These are phyloP conservation scores for Hypotaenidia okinawae DNA, from an alignment of 2,797 vertebrate species.

Conservation along the genomic window DNA sequence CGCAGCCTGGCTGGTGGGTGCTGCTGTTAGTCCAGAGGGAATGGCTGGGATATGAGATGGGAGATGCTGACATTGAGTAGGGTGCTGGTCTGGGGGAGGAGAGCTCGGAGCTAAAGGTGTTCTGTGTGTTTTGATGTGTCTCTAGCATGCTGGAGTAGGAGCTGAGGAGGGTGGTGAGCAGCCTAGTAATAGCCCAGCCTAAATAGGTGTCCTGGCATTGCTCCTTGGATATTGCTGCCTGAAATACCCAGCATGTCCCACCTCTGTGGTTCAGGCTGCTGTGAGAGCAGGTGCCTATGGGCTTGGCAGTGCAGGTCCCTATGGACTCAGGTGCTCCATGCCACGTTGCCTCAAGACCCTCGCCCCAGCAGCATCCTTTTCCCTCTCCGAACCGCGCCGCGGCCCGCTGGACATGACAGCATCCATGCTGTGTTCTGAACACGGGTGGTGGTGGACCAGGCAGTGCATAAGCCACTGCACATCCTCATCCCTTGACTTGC, in stretches of 20 bases:
- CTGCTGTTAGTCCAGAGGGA: fast-evolving
- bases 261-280: not conserved
- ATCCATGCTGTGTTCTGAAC: not conserved
- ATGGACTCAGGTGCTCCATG: not conserved
- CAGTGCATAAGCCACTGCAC: fast-evolving
- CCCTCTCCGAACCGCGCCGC: not conserved
- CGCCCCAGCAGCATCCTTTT: not conserved
- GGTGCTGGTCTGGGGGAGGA: not conserved
- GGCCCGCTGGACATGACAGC: too few relatives aligned
- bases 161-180: not conserved
- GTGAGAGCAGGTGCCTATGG: not conserved
- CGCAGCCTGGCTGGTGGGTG: not conserved
- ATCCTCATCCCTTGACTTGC: not conserved
- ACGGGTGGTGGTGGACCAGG: not conserved
- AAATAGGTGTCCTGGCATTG: not conserved
- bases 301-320: not conserved
- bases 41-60: not conserved
- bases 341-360: not conserved
- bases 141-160: not conserved
- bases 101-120: not conserved
- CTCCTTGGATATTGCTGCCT: not conserved
- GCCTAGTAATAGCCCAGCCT: not conserved
- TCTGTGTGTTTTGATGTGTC: not conserved
- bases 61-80: fast-evolving
- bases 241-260: not conserved